A percentile compares a stretch with the other conserved stretches of the same genome.
Conservation (phyloP, 1,140 invertebrate species). For the Procambarus virginalis region DNA sequence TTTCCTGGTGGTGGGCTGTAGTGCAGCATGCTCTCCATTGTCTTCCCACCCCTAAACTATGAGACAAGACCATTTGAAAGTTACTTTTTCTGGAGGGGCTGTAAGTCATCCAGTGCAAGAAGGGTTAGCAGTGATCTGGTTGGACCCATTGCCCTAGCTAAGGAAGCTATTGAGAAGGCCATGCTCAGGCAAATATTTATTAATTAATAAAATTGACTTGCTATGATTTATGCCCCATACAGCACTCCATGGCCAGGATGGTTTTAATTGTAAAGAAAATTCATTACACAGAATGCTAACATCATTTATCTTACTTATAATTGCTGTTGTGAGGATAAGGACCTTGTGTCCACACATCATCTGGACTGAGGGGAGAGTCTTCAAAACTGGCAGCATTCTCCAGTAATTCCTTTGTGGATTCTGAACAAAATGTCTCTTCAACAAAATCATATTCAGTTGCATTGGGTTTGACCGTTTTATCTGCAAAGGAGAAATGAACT, state of each 20-base stretch:
- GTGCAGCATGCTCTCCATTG: too few relatives aligned
- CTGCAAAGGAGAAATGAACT: background rate
- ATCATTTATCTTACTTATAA: conserved; percentile 23
- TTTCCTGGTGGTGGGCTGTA: too few relatives aligned
- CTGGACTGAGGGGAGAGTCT: background rate
- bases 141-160: too few relatives aligned
- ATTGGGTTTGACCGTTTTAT: background rate
- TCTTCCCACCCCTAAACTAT: too few relatives aligned
- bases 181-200: too few relatives aligned
- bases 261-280: background rate
- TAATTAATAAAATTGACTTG: too few relatives aligned
- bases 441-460: background rate
- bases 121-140: too few relatives aligned
- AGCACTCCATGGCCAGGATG: background rate
- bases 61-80: too few relatives aligned
- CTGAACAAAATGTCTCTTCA: background rate
- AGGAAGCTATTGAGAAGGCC: too few relatives aligned
- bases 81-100: too few relatives aligned
- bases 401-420: conserved; percentile 33
- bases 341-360: conserved; percentile 41
- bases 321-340: conserved; percentile 40
- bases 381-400: conserved; percentile 34
- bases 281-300: background rate
- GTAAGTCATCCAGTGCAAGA: too few relatives aligned
- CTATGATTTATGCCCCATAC: too few relatives aligned